A percentile compares a stretch with the other conserved stretches of the same genome.
Conservation (phyloP, 2,888 invertebrate genomes). For the Rugalucina vietnamica region DNA sequence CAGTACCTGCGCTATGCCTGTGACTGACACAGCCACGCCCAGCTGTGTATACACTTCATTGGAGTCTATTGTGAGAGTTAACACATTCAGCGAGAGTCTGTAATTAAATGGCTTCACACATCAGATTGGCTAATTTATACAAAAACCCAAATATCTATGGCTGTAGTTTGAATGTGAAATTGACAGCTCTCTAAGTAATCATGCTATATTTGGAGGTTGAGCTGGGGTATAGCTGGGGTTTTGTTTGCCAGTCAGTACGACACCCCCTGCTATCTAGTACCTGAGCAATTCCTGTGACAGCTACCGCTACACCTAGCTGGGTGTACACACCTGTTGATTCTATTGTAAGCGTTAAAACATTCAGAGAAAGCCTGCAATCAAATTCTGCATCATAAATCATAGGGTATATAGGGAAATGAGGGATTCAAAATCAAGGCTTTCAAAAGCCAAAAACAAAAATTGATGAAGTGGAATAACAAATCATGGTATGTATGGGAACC, state of each 20-base stretch:
- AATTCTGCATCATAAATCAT: no score
- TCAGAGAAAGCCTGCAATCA: constrained; percentile 52
- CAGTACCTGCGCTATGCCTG: constrained; percentile 96
- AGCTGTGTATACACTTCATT: constrained; percentile 97
- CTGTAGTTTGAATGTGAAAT: no score
- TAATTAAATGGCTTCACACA: constrained; percentile 9
- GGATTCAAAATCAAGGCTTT: no score
- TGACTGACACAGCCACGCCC: constrained; percentile 98
- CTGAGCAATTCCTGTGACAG: constrained; percentile 98
- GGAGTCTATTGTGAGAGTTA: constrained; percentile 97
- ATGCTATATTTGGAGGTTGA: no score
- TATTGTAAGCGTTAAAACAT: constrained; percentile 94
- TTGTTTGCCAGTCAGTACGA: no score
- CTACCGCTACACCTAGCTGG: constrained; percentile 97
- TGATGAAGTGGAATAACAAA: no score
- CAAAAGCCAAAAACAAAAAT: no score
- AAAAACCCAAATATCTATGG: no score
- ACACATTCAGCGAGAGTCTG: constrained; percentile 90
- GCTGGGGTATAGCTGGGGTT: constrained; percentile 1
- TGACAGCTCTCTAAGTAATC: no score
- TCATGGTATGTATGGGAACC: no score
- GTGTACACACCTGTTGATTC: constrained; percentile 98
- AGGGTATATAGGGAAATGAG: no score
- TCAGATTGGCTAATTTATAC: no score
- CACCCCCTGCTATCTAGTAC: constrained; percentile 86